Evolutionary conservation across 2,888 invertebrate species (phyloP), one percentile per base, ranked within the genome.

Genomic region (Athetis lepigone): DNA sequence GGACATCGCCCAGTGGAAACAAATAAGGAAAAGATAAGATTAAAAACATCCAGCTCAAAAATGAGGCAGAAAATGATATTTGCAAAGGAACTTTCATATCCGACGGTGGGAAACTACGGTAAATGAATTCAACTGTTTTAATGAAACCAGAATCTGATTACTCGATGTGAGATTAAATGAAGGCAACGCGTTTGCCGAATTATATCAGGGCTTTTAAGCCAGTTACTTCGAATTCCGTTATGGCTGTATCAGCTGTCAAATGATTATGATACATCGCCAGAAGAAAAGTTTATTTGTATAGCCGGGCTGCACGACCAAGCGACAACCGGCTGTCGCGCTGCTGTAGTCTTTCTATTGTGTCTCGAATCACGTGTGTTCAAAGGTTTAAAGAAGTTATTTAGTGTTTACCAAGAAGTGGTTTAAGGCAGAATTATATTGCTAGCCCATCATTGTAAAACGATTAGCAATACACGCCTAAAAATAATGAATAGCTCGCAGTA

Each of bases 141-240:
- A 89, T 89, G 87, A 86, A 88, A 87, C 61, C 75, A 74, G 68
- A 81, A 85, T 87, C 80, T 79, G 83, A 86, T 88, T 84, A 82
- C 79, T 18, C 21, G 59, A 59, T 36, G 57, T 39, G 64, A 54
- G 58, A 63, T 62, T 66, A 29, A 52, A 59, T 69, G 39, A 25
- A 36, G 47, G 71, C 23, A 47, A 25, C 51, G 55, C 19, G 51
- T 43, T 59, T 40, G 50, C 23, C 11, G 27, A 75, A 75, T 70
- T 47, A 29, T 51, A 75, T 70, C 59, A 64, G 43, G 36, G 36
- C n/a, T 59, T 75, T 64, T 52, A 56, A 70, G 45, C 33, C 40
- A 62, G 33, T 57, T 43, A 36, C 3, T 18, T 27, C 33, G 7
- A 63, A 50, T 50, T 51, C 18, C 55, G 40, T 4, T 70, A 56